These are phyloP conservation scores for Drosophila rubida DNA, from an alignment of 2,888 invertebrate species.

Conservation along the genomic window DNA sequence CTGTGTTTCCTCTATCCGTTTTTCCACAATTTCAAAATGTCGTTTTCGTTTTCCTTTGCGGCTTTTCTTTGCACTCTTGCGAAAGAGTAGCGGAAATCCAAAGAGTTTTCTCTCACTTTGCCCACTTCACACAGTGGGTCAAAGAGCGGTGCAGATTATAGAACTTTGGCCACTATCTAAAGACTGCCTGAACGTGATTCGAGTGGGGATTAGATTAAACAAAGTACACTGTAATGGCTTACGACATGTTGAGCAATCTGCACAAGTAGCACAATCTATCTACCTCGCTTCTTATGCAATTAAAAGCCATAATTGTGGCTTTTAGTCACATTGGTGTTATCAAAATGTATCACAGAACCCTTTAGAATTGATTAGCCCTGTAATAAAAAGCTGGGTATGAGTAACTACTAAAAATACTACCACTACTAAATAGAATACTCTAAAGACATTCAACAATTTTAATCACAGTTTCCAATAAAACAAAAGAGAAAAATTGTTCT, in stretches of 20 bases:
- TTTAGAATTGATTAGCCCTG: neutral
- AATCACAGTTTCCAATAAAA: too few relatives aligned
- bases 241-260: neutral
- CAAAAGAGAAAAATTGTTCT: too few relatives aligned
- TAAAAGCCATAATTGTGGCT: neutral
- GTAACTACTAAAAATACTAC: neutral
- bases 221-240: neutral
- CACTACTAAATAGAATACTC: neutral
- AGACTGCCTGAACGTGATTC: neutral
- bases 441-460: too few relatives aligned
- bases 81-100: conserved; percentile 23
- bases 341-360: neutral
- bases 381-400: neutral
- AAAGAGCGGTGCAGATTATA: neutral
- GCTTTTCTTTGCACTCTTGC: conserved; percentile 35
- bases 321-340: conserved; percentile 1
- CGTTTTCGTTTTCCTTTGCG: conserved; percentile 41
- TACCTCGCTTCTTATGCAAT: neutral
- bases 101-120: conserved; percentile 1
- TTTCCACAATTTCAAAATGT: conserved; percentile 56
- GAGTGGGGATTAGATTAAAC: neutral
- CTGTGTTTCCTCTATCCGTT: conserved; percentile 19
- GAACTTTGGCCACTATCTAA: neutral
- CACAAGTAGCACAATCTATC: neutral
- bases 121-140: conserved; percentile 16